Evolutionary conservation across 2,888 invertebrate genomes (phyloP).

Genomic region (Hermodice carunculata): DNA sequence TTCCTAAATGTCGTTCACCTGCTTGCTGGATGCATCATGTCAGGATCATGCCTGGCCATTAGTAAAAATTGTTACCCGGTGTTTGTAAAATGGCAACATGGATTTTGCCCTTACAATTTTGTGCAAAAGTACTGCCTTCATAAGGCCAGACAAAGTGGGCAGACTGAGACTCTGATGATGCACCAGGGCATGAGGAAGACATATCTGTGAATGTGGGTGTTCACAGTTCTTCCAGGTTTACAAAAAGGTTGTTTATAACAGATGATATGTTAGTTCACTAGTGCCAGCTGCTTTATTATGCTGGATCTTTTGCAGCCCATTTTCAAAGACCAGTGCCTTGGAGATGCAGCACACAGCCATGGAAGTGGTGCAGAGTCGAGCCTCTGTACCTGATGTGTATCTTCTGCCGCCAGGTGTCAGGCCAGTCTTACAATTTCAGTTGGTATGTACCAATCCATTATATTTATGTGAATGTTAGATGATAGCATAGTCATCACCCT

Average conservation of each 20-base stretch:
- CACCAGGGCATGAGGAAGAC: too few relatives aligned
- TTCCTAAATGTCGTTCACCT: too few relatives aligned
- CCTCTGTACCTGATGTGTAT: slow-evolving; percentile 44
- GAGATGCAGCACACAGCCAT: slow-evolving; percentile 50
- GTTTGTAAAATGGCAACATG: too few relatives aligned
- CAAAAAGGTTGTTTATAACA: background rate
- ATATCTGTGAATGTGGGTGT: background rate
- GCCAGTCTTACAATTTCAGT: slow-evolving; percentile 51
- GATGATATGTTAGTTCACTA: background rate
- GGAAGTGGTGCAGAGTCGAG: slow-evolving; percentile 45
- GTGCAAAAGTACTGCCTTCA: too few relatives aligned
- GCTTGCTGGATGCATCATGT: too few relatives aligned
- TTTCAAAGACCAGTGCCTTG: slow-evolving; percentile 49
- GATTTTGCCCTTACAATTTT: too few relatives aligned
- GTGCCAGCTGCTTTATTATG: background rate
- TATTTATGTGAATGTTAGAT: too few relatives aligned
- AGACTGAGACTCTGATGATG: too few relatives aligned
- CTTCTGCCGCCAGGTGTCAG: slow-evolving; percentile 40
- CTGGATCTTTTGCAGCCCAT: slow-evolving; percentile 46
- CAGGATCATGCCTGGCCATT: too few relatives aligned
- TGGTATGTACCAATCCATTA: slow-evolving; percentile 44
- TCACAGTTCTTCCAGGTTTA: background rate
- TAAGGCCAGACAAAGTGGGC: too few relatives aligned
- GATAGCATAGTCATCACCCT: background rate
- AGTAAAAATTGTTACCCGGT: too few relatives aligned